Base-by-base conservation (phyloP, 2,113 vertebrate species). In the Poeciliopsis turrubarensis region DNA sequence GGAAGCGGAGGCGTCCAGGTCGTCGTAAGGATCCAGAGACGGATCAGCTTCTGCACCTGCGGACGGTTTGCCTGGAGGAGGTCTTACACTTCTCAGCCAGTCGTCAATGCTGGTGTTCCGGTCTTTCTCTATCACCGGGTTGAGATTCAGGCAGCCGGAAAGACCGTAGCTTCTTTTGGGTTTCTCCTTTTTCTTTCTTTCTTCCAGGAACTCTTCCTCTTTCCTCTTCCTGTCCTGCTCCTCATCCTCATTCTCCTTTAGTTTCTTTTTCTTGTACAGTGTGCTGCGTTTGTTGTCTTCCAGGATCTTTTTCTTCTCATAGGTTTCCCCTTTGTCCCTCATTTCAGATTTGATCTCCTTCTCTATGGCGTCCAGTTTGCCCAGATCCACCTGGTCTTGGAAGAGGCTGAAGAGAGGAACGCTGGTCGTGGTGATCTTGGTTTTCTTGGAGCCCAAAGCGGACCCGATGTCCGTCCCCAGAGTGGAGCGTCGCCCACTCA, bases 181-280 rank as follows among this genome's bases (percentile, higher is more conserved):
- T 84, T 91, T 82, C 22, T 26, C 79, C 37, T 65, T 93, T 77
- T 22, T 91, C 92, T 60, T 91, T 64, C 82, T 19, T 30, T 90
- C 89, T 3, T 87, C 72, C 1, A 92, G 83, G 66, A 91, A 91
- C 12, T 93, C 94, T 51, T 91, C 93, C 91, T 90, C 90, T 89
- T 65, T 93, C 39, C 65, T 76, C 63, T 86, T 87, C 0, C 80
- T 82, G 26, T 92, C 63, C 60, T 86, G 73, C 0, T 87, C 86
- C 27, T 95, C 93, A 0, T 93, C 94, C 5, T 92, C 94, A 0
- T 94, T 94, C 12, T 92, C 95, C 85, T 94, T 96, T 0, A 89
- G 90, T 82, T 95, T 95, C 89, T 98, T 99, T 80, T 99, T 99
- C 91, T 97, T 99, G 92, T 95, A 99, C 54, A 98, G 89, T 14